Evolutionary conservation across 2,113 vertebrate genomes (phyloP).

Genomic region (Dolichallabes microphthalmus): DNA sequence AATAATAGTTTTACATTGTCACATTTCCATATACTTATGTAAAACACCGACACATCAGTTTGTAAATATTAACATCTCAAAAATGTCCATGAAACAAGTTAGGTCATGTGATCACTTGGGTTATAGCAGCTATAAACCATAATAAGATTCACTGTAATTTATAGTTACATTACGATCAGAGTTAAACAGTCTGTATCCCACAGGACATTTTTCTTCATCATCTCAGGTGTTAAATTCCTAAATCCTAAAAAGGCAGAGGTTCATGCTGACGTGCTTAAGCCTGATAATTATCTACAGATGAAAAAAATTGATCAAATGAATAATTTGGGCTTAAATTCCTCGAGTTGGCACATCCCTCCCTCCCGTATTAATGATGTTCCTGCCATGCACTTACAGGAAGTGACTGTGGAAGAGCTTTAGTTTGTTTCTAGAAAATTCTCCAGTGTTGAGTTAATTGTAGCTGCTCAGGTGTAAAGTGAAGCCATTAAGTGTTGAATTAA

Average conservation of each 20-base stretch:
- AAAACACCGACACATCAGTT: neutral
- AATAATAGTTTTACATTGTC: neutral
- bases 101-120: neutral
- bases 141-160: neutral
- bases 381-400: neutral
- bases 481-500: slow-evolving; percentile 2
- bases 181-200: neutral
- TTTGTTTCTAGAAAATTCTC: neutral
- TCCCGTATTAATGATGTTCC: neutral
- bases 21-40: neutral
- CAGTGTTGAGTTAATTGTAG: neutral
- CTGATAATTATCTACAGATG: neutral
- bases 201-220: neutral
- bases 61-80: neutral
- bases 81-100: neutral
- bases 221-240: neutral
- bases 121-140: neutral
- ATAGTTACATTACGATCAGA: neutral
- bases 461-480: slow-evolving; percentile 7
- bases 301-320: neutral
- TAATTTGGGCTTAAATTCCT: neutral
- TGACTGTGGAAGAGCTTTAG: neutral
- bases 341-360: neutral
- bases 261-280: neutral
- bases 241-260: neutral